Evolutionary conservation across 2,113 vertebrate species (phyloP).

Genomic region (Melospiza georgiana): DNA sequence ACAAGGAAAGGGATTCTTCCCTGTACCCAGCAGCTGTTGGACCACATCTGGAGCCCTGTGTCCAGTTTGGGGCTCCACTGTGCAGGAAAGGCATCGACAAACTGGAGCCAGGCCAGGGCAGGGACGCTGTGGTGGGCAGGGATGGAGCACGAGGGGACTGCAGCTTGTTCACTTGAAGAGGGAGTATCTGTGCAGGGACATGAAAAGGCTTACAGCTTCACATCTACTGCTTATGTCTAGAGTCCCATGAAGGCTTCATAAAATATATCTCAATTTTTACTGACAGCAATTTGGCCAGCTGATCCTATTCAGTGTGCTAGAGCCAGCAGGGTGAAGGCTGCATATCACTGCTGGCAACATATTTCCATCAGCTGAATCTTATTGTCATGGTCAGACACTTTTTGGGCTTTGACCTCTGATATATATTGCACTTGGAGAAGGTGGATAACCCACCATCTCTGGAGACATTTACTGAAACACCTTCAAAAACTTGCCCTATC

Average conservation of each 20-base stretch:
- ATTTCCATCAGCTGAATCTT: not conserved
- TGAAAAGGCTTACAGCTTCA: not conserved
- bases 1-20: not conserved
- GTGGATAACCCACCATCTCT: not conserved
- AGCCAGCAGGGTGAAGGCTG: not conserved
- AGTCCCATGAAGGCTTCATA: not conserved
- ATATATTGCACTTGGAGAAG: not conserved
- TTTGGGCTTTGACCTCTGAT: not conserved
- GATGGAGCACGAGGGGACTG: not conserved
- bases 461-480: not conserved
- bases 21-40: not conserved
- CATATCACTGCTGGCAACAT: not conserved
- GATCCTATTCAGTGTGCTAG: not conserved
- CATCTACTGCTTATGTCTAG: not conserved
- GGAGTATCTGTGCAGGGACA: not conserved
- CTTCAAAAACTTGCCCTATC: not conserved
- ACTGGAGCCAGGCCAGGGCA: not conserved
- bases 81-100: fast-evolving
- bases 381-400: not conserved
- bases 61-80: not conserved
- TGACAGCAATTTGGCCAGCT: not conserved
- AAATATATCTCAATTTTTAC: not conserved
- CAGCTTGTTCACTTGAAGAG: not conserved
- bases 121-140: fast-evolving
- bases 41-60: fast-evolving